Conservation (phyloP, 2,113 vertebrate species). For the Mola mola region DNA sequence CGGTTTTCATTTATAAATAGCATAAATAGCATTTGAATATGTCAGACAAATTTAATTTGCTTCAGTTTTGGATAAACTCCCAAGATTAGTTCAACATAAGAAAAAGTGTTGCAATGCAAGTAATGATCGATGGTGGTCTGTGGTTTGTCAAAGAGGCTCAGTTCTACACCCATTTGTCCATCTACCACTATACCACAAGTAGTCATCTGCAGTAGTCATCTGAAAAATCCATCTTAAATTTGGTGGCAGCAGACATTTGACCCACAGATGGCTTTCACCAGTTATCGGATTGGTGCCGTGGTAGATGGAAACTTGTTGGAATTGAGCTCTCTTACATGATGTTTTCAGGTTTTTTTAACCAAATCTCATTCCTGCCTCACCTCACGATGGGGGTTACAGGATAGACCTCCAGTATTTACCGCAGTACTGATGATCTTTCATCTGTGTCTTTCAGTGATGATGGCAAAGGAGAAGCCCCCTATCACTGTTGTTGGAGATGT, state of each 20-base stretch:
- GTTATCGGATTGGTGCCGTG: slow-evolving; percentile 9
- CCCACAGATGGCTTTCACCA: not conserved
- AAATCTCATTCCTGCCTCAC: slow-evolving; percentile 5
- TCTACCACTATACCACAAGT: slow-evolving; percentile 17
- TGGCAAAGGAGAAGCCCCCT: slow-evolving; percentile 98
- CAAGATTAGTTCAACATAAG: not conserved
- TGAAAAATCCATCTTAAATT: not conserved
- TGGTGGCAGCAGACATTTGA: not conserved
- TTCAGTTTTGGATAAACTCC: not conserved
- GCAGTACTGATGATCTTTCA: not conserved
- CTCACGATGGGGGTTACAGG: slow-evolving; percentile 3
- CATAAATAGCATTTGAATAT: too few relatives aligned
- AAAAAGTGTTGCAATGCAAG: not conserved
- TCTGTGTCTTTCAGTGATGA: slow-evolving; percentile 88
- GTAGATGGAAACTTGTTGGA: slow-evolving; percentile 34
- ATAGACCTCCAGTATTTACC: not conserved
- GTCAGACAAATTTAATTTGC: too few relatives aligned
- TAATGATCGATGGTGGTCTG: slow-evolving; percentile 43
- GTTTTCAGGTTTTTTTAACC: slow-evolving; percentile 51
- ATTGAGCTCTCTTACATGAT: slow-evolving; percentile 49
- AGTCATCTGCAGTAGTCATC: not conserved
- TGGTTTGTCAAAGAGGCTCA: slow-evolving; percentile 11
- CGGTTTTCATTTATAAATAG: slow-evolving; percentile 42
- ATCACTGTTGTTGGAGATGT: slow-evolving; percentile 98
- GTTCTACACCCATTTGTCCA: slow-evolving; percentile 13